Conservation (phyloP, 2,888 invertebrate species). For the Coremacera marginata region DNA sequence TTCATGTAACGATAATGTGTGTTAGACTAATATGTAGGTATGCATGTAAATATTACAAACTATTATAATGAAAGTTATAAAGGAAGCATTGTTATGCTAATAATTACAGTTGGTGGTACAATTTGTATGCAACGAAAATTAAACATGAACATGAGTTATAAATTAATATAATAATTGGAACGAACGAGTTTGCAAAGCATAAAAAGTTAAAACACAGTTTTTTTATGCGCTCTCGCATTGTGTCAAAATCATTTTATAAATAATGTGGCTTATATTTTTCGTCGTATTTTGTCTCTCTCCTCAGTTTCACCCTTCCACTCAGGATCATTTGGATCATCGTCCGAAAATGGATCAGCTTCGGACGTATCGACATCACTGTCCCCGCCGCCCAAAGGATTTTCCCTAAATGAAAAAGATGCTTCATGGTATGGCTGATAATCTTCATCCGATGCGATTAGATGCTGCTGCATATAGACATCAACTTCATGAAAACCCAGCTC, state of each 20-base stretch:
- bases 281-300: conserved; percentile 46
- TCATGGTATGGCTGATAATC: conserved; percentile 41
- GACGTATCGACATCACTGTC: conserved; percentile 57
- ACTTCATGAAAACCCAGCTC: conserved; percentile 52
- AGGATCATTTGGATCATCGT: conserved; percentile 88
- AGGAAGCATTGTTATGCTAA: conserved; percentile 20
- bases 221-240: conserved; percentile 8
- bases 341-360: conserved; percentile 75
- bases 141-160: conserved; percentile 1
- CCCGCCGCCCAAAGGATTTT: not conserved
- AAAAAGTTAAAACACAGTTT: conserved; percentile 9
- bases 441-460: conserved; percentile 58
- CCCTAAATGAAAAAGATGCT: not conserved
- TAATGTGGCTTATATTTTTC: conserved; percentile 42
- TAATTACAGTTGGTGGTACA: conserved; percentile 1
- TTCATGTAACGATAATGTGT: conserved; percentile 13
- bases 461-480: conserved; percentile 57
- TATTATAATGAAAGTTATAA: conserved; percentile 24
- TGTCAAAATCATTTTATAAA: not conserved
- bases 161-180: conserved; percentile 16
- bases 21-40: conserved; percentile 4
- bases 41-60: conserved; percentile 19
- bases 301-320: conserved; percentile 76
- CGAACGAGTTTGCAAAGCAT: conserved; percentile 7
- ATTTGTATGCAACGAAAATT: conserved; percentile 4